Evolutionary conservation across 2,113 vertebrate genomes (phyloP), one percentile per base, ranked within the genome.

Genomic region (Forbesichthys papilliferus): DNA sequence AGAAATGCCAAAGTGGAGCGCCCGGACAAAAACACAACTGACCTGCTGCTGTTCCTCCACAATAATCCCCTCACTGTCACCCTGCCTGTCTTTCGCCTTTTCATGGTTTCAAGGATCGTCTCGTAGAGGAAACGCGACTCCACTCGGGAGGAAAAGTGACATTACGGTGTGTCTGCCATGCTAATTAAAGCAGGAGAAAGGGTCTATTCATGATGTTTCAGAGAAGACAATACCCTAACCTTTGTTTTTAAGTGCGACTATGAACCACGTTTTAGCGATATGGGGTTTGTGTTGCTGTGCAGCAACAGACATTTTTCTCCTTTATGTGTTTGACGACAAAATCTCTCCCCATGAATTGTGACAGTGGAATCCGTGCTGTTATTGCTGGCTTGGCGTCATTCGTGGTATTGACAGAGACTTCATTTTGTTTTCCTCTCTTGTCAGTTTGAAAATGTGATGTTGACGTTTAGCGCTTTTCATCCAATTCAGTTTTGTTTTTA

Each of bases 111-210:
- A 16, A 18, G 16, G n/a, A 70, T 68, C 67, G 61, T 27, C 46
- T 18, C 33, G 48, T 53, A 11, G 18, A 11, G 66, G 12, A 64
- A 48, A 70, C 36, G 57, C 13, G 48, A n/a, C n/a, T 56, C 27
- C 66, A 63, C 76, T 55, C 47, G 69, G 75, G 76, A 80, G 77
- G 93, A 93, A 91, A 84, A 86, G 89, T 87, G 90, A 91, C 92
- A 81, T 78, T 76, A 93, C 93, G 92, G 90, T 85, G 89, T 89
- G 93, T 90, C 88, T 88, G 89, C 91, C 90, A 90, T 94, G 91
- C 92, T 95, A 94, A 95, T 95, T 94, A 94, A 95, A 90, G 84
- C 83, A 86, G 88, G 92, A 93, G 91, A 93, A 93, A 91, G 88
- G 92, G 92, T 92, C 90, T 90, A 92, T 90, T 94, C 92, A 88